Evolutionary conservation across 2,888 invertebrate genomes (phyloP).

Genomic region (Papilio elwesi): DNA sequence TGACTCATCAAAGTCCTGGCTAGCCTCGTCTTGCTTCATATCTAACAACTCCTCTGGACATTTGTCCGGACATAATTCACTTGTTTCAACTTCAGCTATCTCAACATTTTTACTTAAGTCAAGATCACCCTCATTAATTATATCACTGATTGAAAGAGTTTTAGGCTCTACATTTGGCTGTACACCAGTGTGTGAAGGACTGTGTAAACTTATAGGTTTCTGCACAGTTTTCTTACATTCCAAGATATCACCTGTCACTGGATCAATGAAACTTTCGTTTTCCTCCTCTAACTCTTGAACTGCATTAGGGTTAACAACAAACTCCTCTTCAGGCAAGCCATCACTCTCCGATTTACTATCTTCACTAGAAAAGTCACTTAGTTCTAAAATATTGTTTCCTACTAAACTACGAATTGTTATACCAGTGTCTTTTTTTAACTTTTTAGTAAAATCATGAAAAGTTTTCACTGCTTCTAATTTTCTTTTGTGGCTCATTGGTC

Average conservation of each 20-base stretch:
- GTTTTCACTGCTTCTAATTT: slow-evolving; percentile 81
- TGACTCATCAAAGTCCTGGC: slow-evolving; percentile 84
- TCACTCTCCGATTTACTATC: slow-evolving; percentile 76
- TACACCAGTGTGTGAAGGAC: slow-evolving; percentile 40
- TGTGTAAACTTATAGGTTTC: slow-evolving; percentile 47
- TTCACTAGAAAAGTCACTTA: slow-evolving; percentile 80
- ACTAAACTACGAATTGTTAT: slow-evolving; percentile 78
- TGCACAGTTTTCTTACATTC: slow-evolving; percentile 54
- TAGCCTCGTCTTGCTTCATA: slow-evolving; percentile 71
- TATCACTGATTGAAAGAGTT: slow-evolving; percentile 80
- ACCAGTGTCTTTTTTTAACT: slow-evolving; percentile 81
- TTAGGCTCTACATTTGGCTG: slow-evolving; percentile 59
- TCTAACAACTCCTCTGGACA: slow-evolving; percentile 70
- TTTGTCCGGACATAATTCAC: slow-evolving; percentile 76
- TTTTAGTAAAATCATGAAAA: slow-evolving; percentile 81
- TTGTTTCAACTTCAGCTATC: slow-evolving; percentile 76
- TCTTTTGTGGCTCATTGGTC: slow-evolving; percentile 78
- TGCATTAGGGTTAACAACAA: slow-evolving; percentile 77
- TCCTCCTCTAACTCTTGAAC: slow-evolving; percentile 76
- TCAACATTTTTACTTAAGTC: slow-evolving; percentile 79
- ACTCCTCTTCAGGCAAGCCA: slow-evolving; percentile 79
- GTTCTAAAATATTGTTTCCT: slow-evolving; percentile 77
- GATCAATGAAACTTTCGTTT: slow-evolving; percentile 80
- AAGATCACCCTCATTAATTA: slow-evolving; percentile 77
- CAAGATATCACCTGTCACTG: slow-evolving; percentile 79